Evolutionary conservation across 2,113 vertebrate genomes (phyloP), one percentile per base, ranked within the genome.

Genomic region (Tursiops truncatus): DNA sequence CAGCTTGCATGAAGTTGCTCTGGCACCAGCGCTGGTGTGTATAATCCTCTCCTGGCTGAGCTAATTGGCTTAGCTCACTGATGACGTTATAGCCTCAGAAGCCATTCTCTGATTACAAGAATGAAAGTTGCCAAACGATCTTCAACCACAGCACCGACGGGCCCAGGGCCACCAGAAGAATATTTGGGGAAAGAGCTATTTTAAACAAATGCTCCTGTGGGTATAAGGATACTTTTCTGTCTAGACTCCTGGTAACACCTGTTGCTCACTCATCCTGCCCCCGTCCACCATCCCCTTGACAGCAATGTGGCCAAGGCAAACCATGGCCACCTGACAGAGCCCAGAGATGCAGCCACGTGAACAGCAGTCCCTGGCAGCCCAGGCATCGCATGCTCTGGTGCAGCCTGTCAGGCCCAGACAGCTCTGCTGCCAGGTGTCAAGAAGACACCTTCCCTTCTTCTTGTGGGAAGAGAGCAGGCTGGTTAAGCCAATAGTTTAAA

Each of bases 11-110:
- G 68, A 92, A 95, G 92, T 44, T 95, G 74, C 79, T 41, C 88
- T 68, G 38, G 38, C 83, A 86, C 60, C 80, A 92, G 87, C 76
- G 60, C 56, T 89, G 67, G 62, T 62, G 44, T 13, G 5, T 77
- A 62, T 70, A 88, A 97, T 95, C 92, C 73, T 94, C 26, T 97
- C 92, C 70, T 77, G 83, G 89, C 92, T 95, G 74, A 87, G 36
- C 84, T 97, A 98, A 98, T 20, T 33, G 96, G 38, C 74, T 98
- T 97, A 97, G 74, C 56, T 97, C 80, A 31, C 47, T 70, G 93
- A 70, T 83, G 79, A 95, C 97, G 98, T 98, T 98, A 97, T 36
- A 96, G 79, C 90, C 89, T 97, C 92, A 98, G 87, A 98, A 95
- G 76, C 97, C 26, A 23, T 95, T 95, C 90, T 98, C 92, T 95